Percentiles rank a stretch among this genome's conserved stretches.
These are phyloP conservation scores for Rhyacophila brunnea DNA, from an alignment of 1,140 invertebrate species.

Conservation along the genomic window DNA sequence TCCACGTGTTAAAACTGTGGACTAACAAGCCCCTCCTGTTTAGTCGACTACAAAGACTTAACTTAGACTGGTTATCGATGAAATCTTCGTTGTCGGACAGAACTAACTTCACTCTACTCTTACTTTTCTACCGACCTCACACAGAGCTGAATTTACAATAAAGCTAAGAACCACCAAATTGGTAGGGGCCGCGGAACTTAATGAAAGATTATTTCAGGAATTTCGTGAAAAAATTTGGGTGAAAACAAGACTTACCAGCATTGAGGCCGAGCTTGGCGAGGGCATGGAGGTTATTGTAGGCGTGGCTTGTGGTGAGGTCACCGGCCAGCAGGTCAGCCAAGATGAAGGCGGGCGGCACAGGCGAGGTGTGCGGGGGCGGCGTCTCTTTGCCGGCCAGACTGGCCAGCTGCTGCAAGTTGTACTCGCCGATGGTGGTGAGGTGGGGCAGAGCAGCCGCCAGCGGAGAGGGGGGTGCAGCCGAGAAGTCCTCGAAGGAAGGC, in stretches of 20 bases:
- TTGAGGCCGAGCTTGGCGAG: slow-evolving; percentile 81
- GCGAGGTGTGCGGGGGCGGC: slow-evolving; percentile 61
- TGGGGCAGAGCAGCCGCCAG: slow-evolving; percentile 45
- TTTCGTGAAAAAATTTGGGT: no score
- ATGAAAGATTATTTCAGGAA: no score
- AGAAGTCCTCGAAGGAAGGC: slow-evolving; percentile 74
- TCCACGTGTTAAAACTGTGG: no score
- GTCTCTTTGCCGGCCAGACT: slow-evolving; percentile 68
- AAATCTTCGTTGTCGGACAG: no score
- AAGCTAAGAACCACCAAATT: no score
- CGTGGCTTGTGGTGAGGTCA: slow-evolving; percentile 68
- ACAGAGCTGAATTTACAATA: no score
- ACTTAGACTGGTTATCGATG: no score
- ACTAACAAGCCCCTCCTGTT: no score
- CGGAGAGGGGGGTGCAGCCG: slow-evolving; percentile 45
- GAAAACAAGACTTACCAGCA: slow-evolving; percentile 54
- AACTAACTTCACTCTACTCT: no score
- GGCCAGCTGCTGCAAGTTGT: slow-evolving; percentile 78
- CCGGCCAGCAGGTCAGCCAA: slow-evolving; percentile 73
- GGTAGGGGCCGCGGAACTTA: no score
- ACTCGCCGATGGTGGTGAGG: slow-evolving; percentile 75
- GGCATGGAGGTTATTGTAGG: slow-evolving; percentile 83
- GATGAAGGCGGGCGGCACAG: slow-evolving; percentile 64
- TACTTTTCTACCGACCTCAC: no score
- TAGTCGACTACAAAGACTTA: no score